phyloP scores from a whole-genome alignment of 2,888 invertebrate genomes.

The Monochamus alternatus region DNA sequence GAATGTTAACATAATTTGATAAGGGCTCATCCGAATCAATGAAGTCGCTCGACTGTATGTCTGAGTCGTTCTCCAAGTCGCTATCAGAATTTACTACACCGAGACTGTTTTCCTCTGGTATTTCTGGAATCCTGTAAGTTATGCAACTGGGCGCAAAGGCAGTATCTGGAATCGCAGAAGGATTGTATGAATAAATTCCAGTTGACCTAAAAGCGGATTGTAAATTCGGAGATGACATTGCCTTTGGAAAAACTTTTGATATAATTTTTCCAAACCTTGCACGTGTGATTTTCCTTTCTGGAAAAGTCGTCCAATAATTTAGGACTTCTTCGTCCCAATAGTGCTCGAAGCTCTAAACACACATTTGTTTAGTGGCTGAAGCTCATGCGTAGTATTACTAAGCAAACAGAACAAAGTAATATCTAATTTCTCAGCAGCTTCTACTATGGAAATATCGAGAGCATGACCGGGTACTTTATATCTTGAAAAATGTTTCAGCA shows the following conservation, averaged over 20 bases:
- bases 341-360: too few relatives aligned
- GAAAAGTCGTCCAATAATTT: slow-evolving; percentile 19
- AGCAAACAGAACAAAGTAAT: slow-evolving; percentile 2
- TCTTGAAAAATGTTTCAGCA: background rate
- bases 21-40: too few relatives aligned
- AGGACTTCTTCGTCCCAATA: slow-evolving; percentile 18
- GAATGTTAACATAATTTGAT: too few relatives aligned
- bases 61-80: too few relatives aligned
- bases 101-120: too few relatives aligned
- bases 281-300: slow-evolving; percentile 10
- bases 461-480: background rate
- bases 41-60: too few relatives aligned
- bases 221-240: slow-evolving; percentile 1
- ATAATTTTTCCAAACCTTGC: slow-evolving; percentile 1
- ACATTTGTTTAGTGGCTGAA: background rate
- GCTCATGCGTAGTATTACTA: slow-evolving; percentile 5
- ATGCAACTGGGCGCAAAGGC: too few relatives aligned
- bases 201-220: too few relatives aligned
- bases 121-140: too few relatives aligned
- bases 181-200: too few relatives aligned
- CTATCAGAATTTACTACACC: too few relatives aligned
- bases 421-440: slow-evolving; percentile 1
- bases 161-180: too few relatives aligned
- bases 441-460: slow-evolving; percentile 1
- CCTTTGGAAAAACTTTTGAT: slow-evolving; percentile 4